Percentiles rank a stretch among this genome's conserved stretches.
Conservation (phyloP, 1,140 invertebrate species). For the Sycophila sp. region DNA sequence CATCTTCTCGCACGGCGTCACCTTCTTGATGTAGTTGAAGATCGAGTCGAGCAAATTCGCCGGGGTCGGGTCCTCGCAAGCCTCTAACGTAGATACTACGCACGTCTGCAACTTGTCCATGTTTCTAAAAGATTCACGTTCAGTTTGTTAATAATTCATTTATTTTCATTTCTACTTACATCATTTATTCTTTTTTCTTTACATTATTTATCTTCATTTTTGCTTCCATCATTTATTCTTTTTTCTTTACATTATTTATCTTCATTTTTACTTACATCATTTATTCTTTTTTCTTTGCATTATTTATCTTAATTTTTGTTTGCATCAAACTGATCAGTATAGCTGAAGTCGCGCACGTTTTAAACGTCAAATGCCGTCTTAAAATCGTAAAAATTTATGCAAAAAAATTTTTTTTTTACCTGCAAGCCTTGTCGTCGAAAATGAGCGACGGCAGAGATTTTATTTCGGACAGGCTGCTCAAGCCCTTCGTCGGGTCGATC, state of each 20-base stretch:
- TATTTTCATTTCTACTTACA: background rate
- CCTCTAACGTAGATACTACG: slow-evolving; percentile 72
- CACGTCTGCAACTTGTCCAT: slow-evolving; percentile 72
- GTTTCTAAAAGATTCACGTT: slow-evolving; percentile 69
- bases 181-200: no score
- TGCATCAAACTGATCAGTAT: no score
- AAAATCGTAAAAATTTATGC: no score
- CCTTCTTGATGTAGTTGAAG: slow-evolving; percentile 77
- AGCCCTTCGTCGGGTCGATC: slow-evolving; percentile 32
- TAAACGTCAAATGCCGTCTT: no score
- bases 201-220: no score
- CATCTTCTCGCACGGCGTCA: slow-evolving; percentile 72
- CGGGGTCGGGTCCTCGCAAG: slow-evolving; percentile 77
- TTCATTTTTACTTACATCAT: no score
- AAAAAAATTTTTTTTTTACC: slow-evolving; percentile 59
- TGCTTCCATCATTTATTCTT: no score
- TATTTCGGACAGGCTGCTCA: slow-evolving; percentile 50
- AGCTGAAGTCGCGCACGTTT: no score
- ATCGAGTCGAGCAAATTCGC: slow-evolving; percentile 82
- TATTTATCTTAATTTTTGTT: no score
- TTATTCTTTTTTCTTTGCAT: no score
- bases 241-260: no score
- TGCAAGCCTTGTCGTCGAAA: slow-evolving; percentile 67
- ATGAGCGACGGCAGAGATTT: slow-evolving; percentile 68
- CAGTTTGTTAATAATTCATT: no score